Percentiles rank a stretch among this genome's conserved stretches.
Conservation (phyloP, 1,140 invertebrate species). For the Periplaneta americana region DNA sequence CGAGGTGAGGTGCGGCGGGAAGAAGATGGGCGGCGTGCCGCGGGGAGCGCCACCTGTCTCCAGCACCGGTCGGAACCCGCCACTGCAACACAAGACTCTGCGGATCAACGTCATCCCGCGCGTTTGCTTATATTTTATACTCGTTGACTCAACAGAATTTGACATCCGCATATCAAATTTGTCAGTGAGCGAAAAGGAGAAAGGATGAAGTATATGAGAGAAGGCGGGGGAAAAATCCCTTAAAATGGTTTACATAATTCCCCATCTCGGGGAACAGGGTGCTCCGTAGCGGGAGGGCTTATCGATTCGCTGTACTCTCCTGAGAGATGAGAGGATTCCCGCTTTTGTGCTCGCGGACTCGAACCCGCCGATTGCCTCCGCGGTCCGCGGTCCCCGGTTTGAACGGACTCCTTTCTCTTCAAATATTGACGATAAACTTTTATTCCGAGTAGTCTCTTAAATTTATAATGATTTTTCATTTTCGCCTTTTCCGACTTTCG, state of each 20-base stretch:
- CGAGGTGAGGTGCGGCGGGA: slow-evolving; percentile 58
- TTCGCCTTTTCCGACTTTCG: background rate
- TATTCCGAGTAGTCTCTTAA: background rate
- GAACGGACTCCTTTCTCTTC: too few species aligned
- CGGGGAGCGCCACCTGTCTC: slow-evolving; percentile 45
- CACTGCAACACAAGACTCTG: slow-evolving; percentile 39
- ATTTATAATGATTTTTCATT: background rate
- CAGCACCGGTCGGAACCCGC: slow-evolving; percentile 56
- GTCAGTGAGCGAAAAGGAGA: background rate
- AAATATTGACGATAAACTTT: too few species aligned
- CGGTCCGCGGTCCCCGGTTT: too few species aligned
- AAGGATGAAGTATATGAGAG: slow-evolving; percentile 24
- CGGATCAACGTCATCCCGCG: background rate
- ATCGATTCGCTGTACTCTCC: background rate
- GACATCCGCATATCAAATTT: slow-evolving; percentile 18
- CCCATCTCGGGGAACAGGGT: background rate
- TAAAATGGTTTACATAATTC: slow-evolving; percentile 27
- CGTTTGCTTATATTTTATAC: background rate
- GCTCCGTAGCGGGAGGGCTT: background rate
- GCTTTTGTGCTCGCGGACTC: background rate
- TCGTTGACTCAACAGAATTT: slow-evolving; percentile 8
- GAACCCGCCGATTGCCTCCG: too few species aligned
- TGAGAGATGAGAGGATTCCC: background rate
- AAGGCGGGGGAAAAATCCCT: slow-evolving; percentile 21
- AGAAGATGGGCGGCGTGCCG: slow-evolving; percentile 62